A percentile compares a stretch with the other conserved stretches of the same genome.
Conservation (phyloP, 1,140 invertebrate species). For the Euura saliciscinereae region DNA sequence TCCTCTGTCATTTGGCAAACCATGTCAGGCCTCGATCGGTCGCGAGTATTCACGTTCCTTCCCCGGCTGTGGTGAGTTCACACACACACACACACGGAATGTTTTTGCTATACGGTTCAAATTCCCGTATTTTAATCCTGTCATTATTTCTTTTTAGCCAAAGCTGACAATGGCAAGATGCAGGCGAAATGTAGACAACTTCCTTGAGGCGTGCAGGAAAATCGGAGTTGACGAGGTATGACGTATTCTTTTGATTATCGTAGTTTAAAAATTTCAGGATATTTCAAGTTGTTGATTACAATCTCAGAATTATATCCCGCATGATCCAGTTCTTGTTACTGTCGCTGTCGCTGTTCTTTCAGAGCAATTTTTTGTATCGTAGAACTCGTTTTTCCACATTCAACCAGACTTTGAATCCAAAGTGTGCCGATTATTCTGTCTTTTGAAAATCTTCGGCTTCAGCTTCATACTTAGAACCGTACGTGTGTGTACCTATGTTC, state of each 20-base stretch:
- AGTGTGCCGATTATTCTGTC: too few species aligned
- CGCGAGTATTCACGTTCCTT: slow-evolving; percentile 93
- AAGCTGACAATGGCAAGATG: slow-evolving; percentile 93
- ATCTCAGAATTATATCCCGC: too few species aligned
- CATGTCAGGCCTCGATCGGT: slow-evolving; percentile 88
- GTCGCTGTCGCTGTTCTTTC: too few species aligned
- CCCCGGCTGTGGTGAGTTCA: slow-evolving; percentile 84
- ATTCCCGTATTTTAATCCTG: slow-evolving; percentile 12
- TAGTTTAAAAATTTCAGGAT: too few species aligned
- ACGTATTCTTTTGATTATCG: neutral
- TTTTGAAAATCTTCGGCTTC: too few species aligned
- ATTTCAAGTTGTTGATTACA: too few species aligned
- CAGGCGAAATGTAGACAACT: slow-evolving; percentile 94
- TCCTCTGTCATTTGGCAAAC: slow-evolving; percentile 92
- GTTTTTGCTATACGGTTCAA: neutral
- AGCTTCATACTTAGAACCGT: too few species aligned
- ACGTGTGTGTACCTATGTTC: too few species aligned
- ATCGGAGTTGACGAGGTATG: slow-evolving; percentile 94
- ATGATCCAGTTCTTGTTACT: too few species aligned
- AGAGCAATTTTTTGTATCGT: too few species aligned
- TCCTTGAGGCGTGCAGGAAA: slow-evolving; percentile 89
- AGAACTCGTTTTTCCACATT: too few species aligned
- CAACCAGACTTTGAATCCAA: too few species aligned
- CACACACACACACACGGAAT: neutral
- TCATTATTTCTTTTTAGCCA: slow-evolving; percentile 65